Evolutionary conservation across 2,797 vertebrate species (phyloP).

Genomic region (Poecilia picta): DNA sequence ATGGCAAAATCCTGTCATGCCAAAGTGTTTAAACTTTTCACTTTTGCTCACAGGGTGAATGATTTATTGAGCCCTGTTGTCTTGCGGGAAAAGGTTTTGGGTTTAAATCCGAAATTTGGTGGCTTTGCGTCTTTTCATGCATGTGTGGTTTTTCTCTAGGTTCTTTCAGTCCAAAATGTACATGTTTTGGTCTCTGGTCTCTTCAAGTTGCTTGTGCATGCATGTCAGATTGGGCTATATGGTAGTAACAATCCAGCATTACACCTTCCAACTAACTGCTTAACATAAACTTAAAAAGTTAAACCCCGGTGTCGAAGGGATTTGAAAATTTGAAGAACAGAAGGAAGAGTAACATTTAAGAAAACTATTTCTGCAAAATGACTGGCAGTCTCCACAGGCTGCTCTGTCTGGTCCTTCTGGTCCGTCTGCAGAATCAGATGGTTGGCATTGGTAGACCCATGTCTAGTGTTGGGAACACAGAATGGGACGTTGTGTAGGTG

Average conservation of each 20-base stretch:
- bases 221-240: background rate
- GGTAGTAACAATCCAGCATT: background rate
- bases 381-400: slow-evolving; percentile 37
- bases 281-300: background rate
- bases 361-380: slow-evolving; percentile 31
- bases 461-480: slow-evolving; percentile 41
- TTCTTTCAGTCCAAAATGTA: background rate
- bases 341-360: slow-evolving; percentile 10
- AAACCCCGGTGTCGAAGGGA: background rate
- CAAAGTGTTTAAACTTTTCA: background rate
- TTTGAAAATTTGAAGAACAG: slow-evolving; percentile 7
- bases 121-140: background rate
- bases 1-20: background rate
- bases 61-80: background rate
- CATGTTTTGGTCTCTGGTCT: background rate
- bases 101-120: background rate
- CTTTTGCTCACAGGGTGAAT: background rate
- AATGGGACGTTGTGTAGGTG: slow-evolving; percentile 33
- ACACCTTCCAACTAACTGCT: background rate
- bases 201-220: background rate
- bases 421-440: slow-evolving; percentile 74
- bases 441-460: slow-evolving; percentile 53
- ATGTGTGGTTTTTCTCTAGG: background rate
- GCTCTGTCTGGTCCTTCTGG: slow-evolving; percentile 67
- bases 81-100: background rate